phyloP scores from a whole-genome alignment of 2,888 invertebrate species.

The Drosophila multiciliata region DNA sequence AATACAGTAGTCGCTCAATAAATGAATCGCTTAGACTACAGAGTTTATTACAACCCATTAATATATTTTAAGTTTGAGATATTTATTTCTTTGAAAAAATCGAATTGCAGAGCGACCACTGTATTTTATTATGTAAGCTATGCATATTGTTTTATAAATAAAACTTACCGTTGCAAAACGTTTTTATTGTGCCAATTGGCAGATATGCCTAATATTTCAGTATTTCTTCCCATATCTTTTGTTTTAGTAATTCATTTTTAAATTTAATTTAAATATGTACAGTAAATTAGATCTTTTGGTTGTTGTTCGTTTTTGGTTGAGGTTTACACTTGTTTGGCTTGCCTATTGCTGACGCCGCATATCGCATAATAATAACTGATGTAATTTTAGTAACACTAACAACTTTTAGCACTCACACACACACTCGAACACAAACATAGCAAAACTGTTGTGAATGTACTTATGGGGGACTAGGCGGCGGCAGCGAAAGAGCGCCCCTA shows the following conservation, averaged over 20 bases:
- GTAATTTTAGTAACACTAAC: slow-evolving; percentile 50
- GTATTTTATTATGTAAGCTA: slow-evolving; percentile 28
- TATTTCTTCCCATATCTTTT: slow-evolving; percentile 21
- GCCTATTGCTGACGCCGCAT: slow-evolving; percentile 24
- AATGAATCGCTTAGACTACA: neutral
- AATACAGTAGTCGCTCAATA: neutral
- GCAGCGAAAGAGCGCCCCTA: slow-evolving; percentile 24
- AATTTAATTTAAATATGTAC: slow-evolving; percentile 7
- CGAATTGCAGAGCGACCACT: neutral
- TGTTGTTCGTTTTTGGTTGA: slow-evolving; percentile 4
- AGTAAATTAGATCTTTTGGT: slow-evolving; percentile 2
- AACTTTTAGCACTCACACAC: slow-evolving; percentile 51
- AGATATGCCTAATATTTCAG: slow-evolving; percentile 34
- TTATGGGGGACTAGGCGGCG: slow-evolving; percentile 52
- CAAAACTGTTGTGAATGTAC: slow-evolving; percentile 35
- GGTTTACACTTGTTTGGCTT: slow-evolving; percentile 45
- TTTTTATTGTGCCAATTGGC: slow-evolving; percentile 11
- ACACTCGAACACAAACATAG: slow-evolving; percentile 34
- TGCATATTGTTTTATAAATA: neutral
- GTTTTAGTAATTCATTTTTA: slow-evolving; percentile 18
- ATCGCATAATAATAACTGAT: slow-evolving; percentile 48
- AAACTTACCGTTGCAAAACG: slow-evolving; percentile 51
- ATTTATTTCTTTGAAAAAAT: neutral
- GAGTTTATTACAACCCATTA: neutral
- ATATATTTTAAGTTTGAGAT: neutral